These are phyloP conservation scores for Picus viridis DNA, from an alignment of 2,797 vertebrate species.

Conservation along the genomic window DNA sequence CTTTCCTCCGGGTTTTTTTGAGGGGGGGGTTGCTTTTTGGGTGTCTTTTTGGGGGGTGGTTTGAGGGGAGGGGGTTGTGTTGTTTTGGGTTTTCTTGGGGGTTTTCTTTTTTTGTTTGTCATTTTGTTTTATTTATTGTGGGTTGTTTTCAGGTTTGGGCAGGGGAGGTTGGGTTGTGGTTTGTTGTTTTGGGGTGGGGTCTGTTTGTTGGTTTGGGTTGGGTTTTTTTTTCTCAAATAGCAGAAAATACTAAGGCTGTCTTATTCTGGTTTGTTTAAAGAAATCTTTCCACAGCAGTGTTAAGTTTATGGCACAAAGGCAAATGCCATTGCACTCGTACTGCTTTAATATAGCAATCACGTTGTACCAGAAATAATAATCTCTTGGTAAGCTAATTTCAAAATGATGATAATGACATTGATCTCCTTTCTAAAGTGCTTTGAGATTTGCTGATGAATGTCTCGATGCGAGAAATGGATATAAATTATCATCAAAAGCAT, in stretches of 20 bases:
- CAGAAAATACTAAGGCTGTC: neutral
- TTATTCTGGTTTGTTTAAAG: constrained; percentile 11
- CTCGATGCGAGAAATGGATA: constrained; percentile 58
- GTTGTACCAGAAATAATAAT: constrained; percentile 63
- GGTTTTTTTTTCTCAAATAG: neutral
- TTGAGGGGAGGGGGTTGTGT: too few species aligned
- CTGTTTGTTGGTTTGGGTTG: too few species aligned
- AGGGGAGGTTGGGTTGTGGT: too few species aligned
- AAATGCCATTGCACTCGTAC: constrained; percentile 19
- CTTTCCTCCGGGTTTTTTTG: neutral
- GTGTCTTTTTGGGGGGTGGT: too few species aligned
- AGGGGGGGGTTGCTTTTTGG: too few species aligned
- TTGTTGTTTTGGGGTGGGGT: neutral
- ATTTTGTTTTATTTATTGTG: too few species aligned
- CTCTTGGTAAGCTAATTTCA: constrained; percentile 66
- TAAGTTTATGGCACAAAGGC: constrained; percentile 43
- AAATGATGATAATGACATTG: constrained; percentile 69
- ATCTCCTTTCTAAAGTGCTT: constrained; percentile 64
- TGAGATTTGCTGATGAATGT: constrained; percentile 65
- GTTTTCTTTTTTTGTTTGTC: too few species aligned
- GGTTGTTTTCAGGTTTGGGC: too few species aligned
- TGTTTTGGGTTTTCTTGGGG: neutral
- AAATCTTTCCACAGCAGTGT: neutral
- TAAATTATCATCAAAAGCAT: constrained; percentile 67
- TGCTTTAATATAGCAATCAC: constrained; percentile 62